phyloP scores from a whole-genome alignment of 2,797 vertebrate genomes.

The Betta splendens region DNA sequence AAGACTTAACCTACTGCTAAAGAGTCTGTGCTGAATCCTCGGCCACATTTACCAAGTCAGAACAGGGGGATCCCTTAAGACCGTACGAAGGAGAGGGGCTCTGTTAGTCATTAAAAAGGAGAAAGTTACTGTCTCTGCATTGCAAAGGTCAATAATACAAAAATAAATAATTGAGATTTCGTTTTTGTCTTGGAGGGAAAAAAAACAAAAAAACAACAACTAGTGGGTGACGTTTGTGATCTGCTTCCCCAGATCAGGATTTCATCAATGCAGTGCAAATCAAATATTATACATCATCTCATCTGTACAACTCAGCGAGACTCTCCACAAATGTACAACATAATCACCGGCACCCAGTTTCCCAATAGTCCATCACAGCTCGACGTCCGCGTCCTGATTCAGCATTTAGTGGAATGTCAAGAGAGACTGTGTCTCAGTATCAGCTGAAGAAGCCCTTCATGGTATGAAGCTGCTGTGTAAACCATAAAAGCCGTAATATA shows the following conservation, averaged over 20 bases:
- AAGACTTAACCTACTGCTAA: constrained; percentile 58
- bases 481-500: constrained; percentile 59
- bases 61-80: constrained; percentile 51
- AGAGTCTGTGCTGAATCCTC: constrained; percentile 60
- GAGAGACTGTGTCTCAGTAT: constrained; percentile 20
- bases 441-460: constrained; percentile 38
- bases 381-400: constrained; percentile 15
- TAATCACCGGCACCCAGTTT: constrained; percentile 22
- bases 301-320: constrained; percentile 58
- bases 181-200: constrained; percentile 29
- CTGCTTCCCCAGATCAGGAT: constrained; percentile 27
- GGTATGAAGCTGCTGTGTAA: constrained; percentile 52
- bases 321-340: constrained; percentile 37
- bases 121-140: constrained; percentile 39
- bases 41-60: constrained; percentile 64
- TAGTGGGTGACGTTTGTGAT: too few species aligned
- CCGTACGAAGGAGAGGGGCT: constrained; percentile 32
- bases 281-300: constrained; percentile 52
- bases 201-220: too few species aligned
- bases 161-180: constrained; percentile 72
- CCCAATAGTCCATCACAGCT: constrained; percentile 26
- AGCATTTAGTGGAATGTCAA: constrained; percentile 66
- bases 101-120: constrained; percentile 56
- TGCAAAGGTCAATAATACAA: constrained; percentile 66
- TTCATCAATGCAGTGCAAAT: constrained; percentile 69